A percentile compares a stretch with the other conserved stretches of the same genome.
phyloP scores from a whole-genome alignment of 2,113 vertebrate species.

The Alces alces region DNA sequence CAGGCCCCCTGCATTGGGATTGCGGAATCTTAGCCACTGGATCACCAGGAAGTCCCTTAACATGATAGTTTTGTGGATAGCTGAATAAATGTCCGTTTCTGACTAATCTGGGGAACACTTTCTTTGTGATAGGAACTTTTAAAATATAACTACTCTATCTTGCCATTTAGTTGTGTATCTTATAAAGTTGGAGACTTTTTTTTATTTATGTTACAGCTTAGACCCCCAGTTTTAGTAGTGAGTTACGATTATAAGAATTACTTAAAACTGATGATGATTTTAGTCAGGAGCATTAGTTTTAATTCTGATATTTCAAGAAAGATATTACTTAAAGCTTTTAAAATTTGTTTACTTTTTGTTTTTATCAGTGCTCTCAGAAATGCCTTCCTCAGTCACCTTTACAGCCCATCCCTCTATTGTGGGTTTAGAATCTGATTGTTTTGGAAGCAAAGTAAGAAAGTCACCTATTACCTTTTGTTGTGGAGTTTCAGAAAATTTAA shows the following conservation, averaged over 20 bases:
- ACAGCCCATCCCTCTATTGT: neutral
- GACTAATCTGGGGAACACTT: neutral
- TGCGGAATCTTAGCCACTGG: neutral
- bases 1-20: neutral
- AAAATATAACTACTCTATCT: neutral
- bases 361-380: neutral
- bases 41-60: neutral
- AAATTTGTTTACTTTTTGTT: neutral
- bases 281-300: constrained; percentile 3
- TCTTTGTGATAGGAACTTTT: neutral
- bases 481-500: neutral
- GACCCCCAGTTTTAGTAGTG: neutral
- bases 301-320: neutral
- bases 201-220: neutral
- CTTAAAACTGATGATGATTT: constrained; percentile 1
- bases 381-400: neutral
- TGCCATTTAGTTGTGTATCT: neutral
- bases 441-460: neutral
- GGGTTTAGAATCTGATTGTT: neutral
- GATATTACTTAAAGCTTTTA: neutral
- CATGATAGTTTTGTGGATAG: neutral
- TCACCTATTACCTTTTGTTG: neutral
- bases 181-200: neutral
- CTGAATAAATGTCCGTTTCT: neutral
- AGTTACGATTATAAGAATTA: neutral